phyloP scores from a whole-genome alignment of 2,797 vertebrate genomes.

The Nyctibius grandis region DNA sequence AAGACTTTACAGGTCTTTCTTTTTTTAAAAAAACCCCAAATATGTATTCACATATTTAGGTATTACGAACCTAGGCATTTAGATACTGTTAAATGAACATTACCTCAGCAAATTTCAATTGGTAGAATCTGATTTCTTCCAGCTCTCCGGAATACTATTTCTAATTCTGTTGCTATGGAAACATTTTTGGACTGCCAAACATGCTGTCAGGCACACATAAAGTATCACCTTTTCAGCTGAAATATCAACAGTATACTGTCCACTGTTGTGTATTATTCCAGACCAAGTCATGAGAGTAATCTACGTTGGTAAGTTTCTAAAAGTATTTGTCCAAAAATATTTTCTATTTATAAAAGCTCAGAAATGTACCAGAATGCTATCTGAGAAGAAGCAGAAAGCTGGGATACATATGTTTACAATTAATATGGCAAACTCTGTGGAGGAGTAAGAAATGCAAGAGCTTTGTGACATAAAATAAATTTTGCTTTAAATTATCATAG shows the following conservation, averaged over 20 bases:
- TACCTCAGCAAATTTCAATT: neutral
- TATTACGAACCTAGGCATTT: neutral
- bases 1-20: too few relatives aligned
- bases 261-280: neutral
- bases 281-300: neutral
- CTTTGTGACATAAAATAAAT: neutral
- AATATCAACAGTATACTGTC: neutral
- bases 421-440: neutral
- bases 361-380: neutral
- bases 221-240: neutral
- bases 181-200: neutral
- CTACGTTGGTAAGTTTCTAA: neutral
- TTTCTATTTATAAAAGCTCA: neutral
- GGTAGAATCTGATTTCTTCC: conserved; percentile 1
- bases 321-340: neutral
- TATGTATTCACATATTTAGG: neutral
- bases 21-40: neutral
- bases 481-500: neutral
- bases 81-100: neutral
- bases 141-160: neutral
- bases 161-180: conserved; percentile 18
- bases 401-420: neutral
- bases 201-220: neutral
- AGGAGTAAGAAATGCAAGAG: neutral
- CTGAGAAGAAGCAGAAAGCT: neutral